phyloP scores from a whole-genome alignment of 2,797 vertebrate species.

The Falco columbarius region DNA sequence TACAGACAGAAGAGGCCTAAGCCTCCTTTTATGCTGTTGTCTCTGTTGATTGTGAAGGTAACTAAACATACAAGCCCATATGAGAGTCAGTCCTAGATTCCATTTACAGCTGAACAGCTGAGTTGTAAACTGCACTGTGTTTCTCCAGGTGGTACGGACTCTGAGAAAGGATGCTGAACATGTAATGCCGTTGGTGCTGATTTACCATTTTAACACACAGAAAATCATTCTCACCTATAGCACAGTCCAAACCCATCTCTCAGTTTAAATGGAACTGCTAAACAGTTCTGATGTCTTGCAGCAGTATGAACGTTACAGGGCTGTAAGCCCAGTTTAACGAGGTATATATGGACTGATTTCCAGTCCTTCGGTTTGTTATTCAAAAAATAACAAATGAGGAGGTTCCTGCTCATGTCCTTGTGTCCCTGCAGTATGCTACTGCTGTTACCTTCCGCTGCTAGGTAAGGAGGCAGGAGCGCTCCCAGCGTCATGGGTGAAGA shows the following conservation, averaged over 20 bases:
- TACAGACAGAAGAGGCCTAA: neutral
- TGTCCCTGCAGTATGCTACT: neutral
- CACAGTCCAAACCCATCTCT: neutral
- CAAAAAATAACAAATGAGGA: neutral
- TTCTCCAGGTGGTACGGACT: neutral
- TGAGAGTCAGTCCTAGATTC: neutral
- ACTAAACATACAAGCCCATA: neutral
- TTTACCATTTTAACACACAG: neutral
- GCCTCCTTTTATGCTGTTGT: neutral
- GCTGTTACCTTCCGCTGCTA: neutral
- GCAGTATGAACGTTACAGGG: neutral
- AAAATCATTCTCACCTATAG: neutral
- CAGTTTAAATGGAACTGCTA: neutral
- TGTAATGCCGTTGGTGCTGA: neutral
- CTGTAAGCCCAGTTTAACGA: neutral
- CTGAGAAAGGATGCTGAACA: neutral
- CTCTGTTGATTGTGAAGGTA: neutral
- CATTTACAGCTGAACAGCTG: neutral
- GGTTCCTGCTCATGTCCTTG: neutral
- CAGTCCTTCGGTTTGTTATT: neutral
- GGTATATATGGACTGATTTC: neutral
- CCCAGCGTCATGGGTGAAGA: neutral
- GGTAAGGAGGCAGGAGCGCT: neutral
- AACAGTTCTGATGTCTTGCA: neutral
- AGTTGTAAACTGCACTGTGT: neutral